Percentiles rank a stretch among this genome's conserved stretches.
Conservation (phyloP, 2,113 vertebrate species). For the Paracanthobrama guichenoti region DNA sequence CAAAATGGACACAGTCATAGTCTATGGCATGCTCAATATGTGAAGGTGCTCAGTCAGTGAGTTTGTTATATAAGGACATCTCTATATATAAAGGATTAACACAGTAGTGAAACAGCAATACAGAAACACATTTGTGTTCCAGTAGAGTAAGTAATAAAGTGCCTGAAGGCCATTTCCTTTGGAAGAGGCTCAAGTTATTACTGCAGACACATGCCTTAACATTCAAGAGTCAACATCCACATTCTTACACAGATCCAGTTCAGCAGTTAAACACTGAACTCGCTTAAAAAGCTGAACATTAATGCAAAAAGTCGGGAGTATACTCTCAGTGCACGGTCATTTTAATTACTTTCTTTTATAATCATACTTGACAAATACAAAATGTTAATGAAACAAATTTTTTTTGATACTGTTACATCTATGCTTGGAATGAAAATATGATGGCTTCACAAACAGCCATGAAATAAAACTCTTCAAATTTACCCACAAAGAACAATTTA, state of each 20-base stretch:
- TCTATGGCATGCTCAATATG: not conserved
- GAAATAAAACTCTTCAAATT: not conserved
- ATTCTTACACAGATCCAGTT: conserved; percentile 51
- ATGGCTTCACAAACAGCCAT: not conserved
- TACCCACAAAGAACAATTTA: conserved; percentile 24
- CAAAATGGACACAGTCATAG: not conserved
- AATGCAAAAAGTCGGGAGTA: not conserved
- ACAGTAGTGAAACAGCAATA: not conserved
- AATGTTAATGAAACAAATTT: not conserved
- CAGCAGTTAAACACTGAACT: conserved; percentile 33
- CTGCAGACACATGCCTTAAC: conserved; percentile 5
- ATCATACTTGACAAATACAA: not conserved
- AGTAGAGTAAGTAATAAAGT: not conserved
- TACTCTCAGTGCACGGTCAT: not conserved
- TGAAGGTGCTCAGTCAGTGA: not conserved
- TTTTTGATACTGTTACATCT: not conserved
- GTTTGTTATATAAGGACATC: not conserved
- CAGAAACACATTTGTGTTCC: not conserved
- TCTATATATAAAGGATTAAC: not conserved
- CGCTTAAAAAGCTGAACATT: not conserved
- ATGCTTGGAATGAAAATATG: not conserved
- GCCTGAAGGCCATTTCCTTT: not conserved
- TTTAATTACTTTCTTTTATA: not conserved
- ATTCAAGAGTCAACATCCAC: conserved; percentile 44
- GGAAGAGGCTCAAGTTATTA: conserved; percentile 15